Conservation (phyloP, 64 coral and sea anemone genomes). For the Porites australiensis region DNA sequence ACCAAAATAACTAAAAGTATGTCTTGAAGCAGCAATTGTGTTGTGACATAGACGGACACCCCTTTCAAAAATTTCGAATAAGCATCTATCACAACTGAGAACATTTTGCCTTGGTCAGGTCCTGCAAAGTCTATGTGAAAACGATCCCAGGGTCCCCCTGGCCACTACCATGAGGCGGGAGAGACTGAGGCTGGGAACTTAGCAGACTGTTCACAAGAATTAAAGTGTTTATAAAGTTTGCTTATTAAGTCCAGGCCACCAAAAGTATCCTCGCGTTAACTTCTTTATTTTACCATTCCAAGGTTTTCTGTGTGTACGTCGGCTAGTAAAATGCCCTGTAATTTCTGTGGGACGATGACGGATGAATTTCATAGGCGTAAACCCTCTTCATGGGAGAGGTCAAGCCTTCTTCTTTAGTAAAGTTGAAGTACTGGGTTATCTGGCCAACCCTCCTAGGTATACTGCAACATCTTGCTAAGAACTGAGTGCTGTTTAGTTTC, state of each 20-base stretch:
- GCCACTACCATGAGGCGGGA: conserved; percentile 48
- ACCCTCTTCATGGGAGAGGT: conserved; percentile 33
- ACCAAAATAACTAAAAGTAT: no score
- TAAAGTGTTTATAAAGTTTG: conserved; percentile 33
- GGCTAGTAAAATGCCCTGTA: conserved; percentile 18
- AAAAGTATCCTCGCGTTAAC: not conserved
- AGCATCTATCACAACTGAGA: no score
- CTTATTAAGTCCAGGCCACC: conserved; percentile 41
- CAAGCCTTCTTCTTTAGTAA: conserved; percentile 40
- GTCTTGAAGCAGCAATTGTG: no score
- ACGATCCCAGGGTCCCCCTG: conserved; percentile 48
- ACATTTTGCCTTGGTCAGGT: not conserved
- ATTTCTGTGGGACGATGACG: conserved; percentile 12
- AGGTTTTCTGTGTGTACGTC: conserved; percentile 44
- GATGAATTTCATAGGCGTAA: conserved; percentile 47
- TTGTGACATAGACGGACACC: no score
- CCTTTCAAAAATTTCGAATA: no score
- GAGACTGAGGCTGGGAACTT: conserved; percentile 27
- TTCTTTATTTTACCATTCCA: conserved; percentile 56
- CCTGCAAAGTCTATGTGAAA: conserved; percentile 68
- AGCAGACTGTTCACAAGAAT: conserved; percentile 50
- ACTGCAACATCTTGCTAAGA: conserved; percentile 58
- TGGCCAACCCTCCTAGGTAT: conserved; percentile 46
- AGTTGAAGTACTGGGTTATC: conserved; percentile 1
- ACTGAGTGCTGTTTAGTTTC: conserved; percentile 48